Evolutionary conservation across 2,113 vertebrate genomes (phyloP), one percentile per base, ranked within the genome.

Genomic region (Aspidoscelis tigris): DNA sequence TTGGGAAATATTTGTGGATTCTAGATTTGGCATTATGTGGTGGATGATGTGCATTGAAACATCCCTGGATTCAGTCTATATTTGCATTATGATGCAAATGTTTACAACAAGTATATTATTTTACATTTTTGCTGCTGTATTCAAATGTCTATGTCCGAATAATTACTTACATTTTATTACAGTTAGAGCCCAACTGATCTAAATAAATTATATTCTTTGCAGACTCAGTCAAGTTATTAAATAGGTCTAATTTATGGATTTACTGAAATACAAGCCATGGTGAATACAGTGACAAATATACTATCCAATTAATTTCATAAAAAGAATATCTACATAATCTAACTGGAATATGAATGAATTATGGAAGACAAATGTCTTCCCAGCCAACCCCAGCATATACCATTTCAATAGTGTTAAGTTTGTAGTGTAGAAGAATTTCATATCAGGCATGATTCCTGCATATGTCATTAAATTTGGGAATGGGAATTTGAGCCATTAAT

Each of bases 401-500:
- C 76, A 70, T 88, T 94, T 90, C 85, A 78, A 21, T 86, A 41
- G 16, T 61, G 33, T 85, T 75, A 78, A 58, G 91, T 76, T 72
- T 87, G 24, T 83, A 55, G 76, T 75, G 8, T 84, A 75, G 70
- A 66, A 72, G 75, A 87, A 82, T 86, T 90, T 91, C 58, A 80
- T 89, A 83, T 83, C 80, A 88, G 70, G 87, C 89, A 83, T 89
- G 90, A 85, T 66, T 86, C 65, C 72, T 83, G 75, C 79, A 74
- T 77, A 44, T 87, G 50, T 76, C 88, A 92, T 91, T 90, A 90
- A 86, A 82, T 61, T 90, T 89, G 22, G 47, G 18, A 87, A 85
- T 91, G 85, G 89, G 89, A 83, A 88, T 91, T 82, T 82, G 78
- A 92, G 87, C 81, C 84, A 72, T 91, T 92, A 93, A 91, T 94